These are phyloP conservation scores for Anthopleura xanthogrammica DNA, from an alignment of 92 coral and sea anemone genomes.

Conservation along the genomic window DNA sequence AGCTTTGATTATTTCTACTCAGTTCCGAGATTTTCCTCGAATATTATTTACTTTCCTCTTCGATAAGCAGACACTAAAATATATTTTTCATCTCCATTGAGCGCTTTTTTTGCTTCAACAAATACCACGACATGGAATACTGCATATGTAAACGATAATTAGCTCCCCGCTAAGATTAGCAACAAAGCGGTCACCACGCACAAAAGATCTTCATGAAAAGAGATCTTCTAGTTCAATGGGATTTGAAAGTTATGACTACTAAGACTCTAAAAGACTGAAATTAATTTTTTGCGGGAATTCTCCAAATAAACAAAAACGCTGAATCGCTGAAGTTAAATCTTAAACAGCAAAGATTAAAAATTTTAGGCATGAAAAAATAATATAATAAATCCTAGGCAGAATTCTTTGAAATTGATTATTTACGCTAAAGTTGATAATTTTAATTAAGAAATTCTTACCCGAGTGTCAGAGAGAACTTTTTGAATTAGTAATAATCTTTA, in stretches of 20 bases:
- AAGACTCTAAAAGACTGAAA: neutral
- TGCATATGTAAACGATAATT: constrained; percentile 3
- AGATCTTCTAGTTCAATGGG: neutral
- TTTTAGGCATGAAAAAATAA: neutral
- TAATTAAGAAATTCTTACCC: neutral
- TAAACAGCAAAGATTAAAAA: neutral
- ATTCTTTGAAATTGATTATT: neutral
- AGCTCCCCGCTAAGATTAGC: constrained; percentile 7
- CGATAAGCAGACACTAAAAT: neutral
- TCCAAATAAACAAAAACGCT: neutral
- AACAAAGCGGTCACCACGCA: neutral
- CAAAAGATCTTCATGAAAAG: constrained; percentile 9
- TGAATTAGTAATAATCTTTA: neutral
- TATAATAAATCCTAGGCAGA: neutral
- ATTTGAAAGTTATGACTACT: constrained; percentile 3
- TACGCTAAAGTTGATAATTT: neutral
- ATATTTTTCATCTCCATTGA: neutral
- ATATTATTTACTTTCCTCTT: constrained; percentile 1
- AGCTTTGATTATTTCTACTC: neutral
- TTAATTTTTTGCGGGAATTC: neutral
- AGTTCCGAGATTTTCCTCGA: neutral
- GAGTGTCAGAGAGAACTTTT: neutral
- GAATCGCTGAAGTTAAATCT: neutral
- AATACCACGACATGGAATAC: constrained; percentile 7
- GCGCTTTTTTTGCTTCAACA: neutral